Base-by-base conservation (phyloP, 2,888 invertebrate genomes). In the Lysandra bellargus region DNA sequence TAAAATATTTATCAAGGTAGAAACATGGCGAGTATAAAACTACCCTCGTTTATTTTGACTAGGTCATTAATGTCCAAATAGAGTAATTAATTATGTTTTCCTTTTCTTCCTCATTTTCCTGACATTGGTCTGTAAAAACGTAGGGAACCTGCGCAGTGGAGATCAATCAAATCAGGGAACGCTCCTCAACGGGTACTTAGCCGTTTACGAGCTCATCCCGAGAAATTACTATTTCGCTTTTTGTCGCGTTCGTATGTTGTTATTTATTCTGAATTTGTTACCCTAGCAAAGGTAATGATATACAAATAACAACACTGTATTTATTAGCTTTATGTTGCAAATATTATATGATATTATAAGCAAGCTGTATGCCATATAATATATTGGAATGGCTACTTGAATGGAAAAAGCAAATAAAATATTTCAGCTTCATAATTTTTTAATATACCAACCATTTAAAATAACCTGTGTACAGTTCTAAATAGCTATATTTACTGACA, bases 31-130 rank as follows among this genome's bases (percentile, higher is more conserved):
- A 76, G 53, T 57, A 76, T 57, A 76, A 92, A 91, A 91, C 89
- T 90, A 91, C 92, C 91, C 90, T 90, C 90, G 88, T 91, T 87
- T 89, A 86, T 88, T 89, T 90, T 89, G 91, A 90, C 89, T 87
- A 86, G 89, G 90, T 91, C 93, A 91, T 93, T 93, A 93, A 93
- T 93, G 93, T 93, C 93, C 90, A 91, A 93, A 94, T 93, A 91
- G 93, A 92, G 93, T 92, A 93, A 94, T 94, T 94, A 92, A 93
- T 93, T 92, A 92, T 89, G 90, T 90, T 91, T 85, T 87, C 84
- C 85, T 88, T 89, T 91, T 92, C 90, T 92, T 91, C 88, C 90
- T 90, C 87, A 89, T 92, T 92, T 91, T 90, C 89, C 86, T 90
- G 90, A 90, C 90, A 90, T 86, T 84, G 86, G 86, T 86, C 87